These are phyloP conservation scores for Mobula birostris DNA, from an alignment of 2,113 vertebrate genomes.

Conservation along the genomic window DNA sequence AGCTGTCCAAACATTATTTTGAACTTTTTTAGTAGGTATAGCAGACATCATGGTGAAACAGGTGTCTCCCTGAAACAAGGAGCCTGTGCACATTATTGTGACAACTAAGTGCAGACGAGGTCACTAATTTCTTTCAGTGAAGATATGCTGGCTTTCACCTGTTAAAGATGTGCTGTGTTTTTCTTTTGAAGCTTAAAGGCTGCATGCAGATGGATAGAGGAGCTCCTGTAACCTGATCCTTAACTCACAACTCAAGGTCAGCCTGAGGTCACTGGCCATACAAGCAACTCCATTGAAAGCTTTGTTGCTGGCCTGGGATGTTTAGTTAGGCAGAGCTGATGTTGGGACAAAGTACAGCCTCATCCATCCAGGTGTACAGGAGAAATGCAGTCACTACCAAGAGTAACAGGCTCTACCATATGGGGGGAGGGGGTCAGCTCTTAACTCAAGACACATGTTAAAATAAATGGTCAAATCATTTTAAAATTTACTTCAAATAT, in stretches of 20 bases:
- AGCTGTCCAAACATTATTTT: neutral
- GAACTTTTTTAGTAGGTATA: constrained; percentile 8
- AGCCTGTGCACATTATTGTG: constrained; percentile 28
- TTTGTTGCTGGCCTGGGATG: constrained; percentile 2
- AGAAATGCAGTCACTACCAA: neutral
- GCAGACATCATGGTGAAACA: neutral
- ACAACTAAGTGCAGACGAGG: neutral
- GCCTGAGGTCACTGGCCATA: neutral
- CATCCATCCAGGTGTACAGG: neutral
- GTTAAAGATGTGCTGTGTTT: neutral
- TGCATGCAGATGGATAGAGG: constrained; percentile 33
- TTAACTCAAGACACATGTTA: too few relatives aligned
- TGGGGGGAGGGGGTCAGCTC: neutral
- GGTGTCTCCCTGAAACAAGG: constrained; percentile 12
- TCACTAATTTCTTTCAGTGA: constrained; percentile 1
- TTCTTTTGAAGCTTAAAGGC: constrained; percentile 21
- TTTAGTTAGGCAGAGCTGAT: neutral
- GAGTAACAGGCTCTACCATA: neutral
- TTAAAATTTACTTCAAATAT: neutral
- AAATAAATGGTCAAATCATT: neutral
- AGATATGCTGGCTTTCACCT: neutral
- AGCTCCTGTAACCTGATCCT: constrained; percentile 4
- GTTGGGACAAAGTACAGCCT: neutral
- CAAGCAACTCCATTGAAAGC: neutral
- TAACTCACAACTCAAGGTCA: constrained; percentile 35